Evolutionary conservation across 2,888 invertebrate species (phyloP).

Genomic region (Craniophora ligustri): DNA sequence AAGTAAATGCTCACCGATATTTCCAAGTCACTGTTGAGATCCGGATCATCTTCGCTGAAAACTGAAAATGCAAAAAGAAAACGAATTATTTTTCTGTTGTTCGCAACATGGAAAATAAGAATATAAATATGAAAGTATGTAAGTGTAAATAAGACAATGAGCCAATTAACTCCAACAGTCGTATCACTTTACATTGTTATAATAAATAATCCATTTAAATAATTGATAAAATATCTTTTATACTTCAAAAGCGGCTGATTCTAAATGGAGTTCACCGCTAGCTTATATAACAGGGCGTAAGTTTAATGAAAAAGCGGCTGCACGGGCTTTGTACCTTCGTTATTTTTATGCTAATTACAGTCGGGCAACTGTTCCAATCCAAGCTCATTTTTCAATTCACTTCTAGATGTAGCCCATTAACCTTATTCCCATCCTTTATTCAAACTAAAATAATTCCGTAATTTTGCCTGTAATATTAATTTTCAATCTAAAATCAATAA

Average conservation of each 20-base stretch:
- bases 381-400: not conserved
- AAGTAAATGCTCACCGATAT: constrained; percentile 91
- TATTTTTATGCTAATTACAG: not conserved
- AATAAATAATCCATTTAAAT: too few species aligned
- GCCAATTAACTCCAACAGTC: not conserved
- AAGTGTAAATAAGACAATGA: not conserved
- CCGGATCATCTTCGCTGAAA: constrained; percentile 96
- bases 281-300: too few species aligned
- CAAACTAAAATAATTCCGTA: constrained; percentile 31
- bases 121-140: too few species aligned
- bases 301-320: not conserved
- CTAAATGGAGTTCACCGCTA: too few species aligned
- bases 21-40: constrained; percentile 95
- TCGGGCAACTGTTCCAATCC: not conserved
- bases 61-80: constrained; percentile 87
- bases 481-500: constrained; percentile 60
- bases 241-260: too few species aligned
- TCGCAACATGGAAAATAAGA: too few species aligned
- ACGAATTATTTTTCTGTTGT: too few species aligned
- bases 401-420: constrained; percentile 7
- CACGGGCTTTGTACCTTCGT: not conserved
- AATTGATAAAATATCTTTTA: too few species aligned
- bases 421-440: constrained; percentile 16
- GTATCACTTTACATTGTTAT: too few species aligned
- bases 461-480: constrained; percentile 39